Evolutionary conservation across 1,140 invertebrate species (phyloP), one percentile per base, ranked within the genome.

Genomic region (Drosophila orosa): DNA sequence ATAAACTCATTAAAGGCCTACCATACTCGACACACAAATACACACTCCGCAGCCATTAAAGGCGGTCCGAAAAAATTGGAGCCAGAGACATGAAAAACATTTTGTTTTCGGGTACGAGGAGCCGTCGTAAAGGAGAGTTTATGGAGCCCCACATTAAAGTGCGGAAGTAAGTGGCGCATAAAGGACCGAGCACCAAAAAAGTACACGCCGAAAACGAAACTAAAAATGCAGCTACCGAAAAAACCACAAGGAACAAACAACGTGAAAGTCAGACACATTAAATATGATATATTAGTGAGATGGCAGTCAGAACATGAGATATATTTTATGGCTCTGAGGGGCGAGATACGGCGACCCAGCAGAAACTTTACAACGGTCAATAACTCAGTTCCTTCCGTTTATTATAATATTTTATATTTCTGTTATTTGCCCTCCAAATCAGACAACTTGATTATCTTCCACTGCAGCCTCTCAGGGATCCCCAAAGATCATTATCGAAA

Each of bases 1-100:
- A 86, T 86, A 84, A 83, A 76, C 83, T 86, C 83, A 87, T 86
- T 86, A 79, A 87, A 77, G 59, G 83, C 83, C 75, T 79, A 80
- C 62, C 79, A 79, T 77, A 82, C 85, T 66, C 52, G 62, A 86
- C 79, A 87, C 66, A 75, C 66, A 67, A 69, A 71, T 75, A 48
- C 52, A 65, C 59, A 58, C 63, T 45, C 58, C 77, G 76, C 59
- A 37, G 59, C 44, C 50, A 54, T 54, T 61, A 57, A 50, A 50
- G 47, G 42, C 50, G 40, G 47, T 19, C 63, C 59, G 6, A 63
- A 61, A 54, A 71, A 71, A 50, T 58, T 42, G 52, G 50, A 63
- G 47, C 22, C 44, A 40, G 15, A 24, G 39, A 58, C 58, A 58
- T 50, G 44, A 72, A 73, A 68, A 78, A 54, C 80, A 84, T 76